phyloP scores from a whole-genome alignment of 2,113 vertebrate species.

The Rhea pennata region DNA sequence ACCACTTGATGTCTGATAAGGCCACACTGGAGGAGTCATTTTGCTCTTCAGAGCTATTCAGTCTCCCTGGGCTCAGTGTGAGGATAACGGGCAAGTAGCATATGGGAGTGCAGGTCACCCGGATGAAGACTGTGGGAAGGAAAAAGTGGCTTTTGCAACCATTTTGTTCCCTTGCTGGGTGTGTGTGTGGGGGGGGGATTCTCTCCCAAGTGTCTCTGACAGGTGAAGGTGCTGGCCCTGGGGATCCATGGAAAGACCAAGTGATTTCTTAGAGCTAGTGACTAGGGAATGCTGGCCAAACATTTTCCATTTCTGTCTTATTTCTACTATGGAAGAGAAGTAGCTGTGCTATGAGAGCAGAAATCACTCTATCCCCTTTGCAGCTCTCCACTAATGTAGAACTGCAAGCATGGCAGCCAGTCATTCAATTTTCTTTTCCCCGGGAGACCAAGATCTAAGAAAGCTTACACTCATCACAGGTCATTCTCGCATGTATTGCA shows the following conservation, averaged over 20 bases:
- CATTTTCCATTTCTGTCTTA: not conserved
- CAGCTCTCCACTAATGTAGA: not conserved
- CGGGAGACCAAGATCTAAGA: not conserved
- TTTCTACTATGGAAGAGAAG: not conserved
- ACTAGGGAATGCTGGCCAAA: not conserved
- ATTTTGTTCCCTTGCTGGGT: not conserved
- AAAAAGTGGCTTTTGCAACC: not conserved
- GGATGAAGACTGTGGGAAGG: not conserved
- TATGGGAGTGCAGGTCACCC: not conserved
- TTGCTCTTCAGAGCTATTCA: not conserved
- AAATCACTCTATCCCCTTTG: not conserved
- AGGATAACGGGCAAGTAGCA: not conserved
- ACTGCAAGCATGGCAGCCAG: not conserved
- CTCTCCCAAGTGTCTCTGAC: not conserved
- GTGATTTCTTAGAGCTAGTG: not conserved
- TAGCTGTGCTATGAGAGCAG: not conserved
- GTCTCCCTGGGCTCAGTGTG: not conserved
- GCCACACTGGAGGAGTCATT: not conserved
- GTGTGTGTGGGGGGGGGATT: not conserved
- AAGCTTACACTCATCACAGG: not conserved
- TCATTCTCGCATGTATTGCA: accelerated
- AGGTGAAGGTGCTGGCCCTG: not conserved
- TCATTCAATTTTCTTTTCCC: not conserved
- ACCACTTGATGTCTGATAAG: no score
- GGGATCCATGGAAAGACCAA: not conserved